phyloP scores from a whole-genome alignment of 2,888 invertebrate genomes.

The Crocallis elinguaria region DNA sequence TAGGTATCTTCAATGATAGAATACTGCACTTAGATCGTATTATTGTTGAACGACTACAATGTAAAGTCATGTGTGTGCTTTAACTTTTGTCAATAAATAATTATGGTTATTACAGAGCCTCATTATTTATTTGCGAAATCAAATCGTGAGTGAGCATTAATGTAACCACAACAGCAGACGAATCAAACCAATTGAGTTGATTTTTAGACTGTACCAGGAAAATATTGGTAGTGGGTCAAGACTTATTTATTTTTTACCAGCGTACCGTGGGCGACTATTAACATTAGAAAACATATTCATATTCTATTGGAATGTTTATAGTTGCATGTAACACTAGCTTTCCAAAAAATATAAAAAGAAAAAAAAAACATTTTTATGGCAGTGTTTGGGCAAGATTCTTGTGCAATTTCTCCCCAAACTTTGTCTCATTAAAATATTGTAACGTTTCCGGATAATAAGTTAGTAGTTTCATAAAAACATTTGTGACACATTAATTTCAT shows the following conservation, averaged over 20 bases:
- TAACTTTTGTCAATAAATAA: background rate
- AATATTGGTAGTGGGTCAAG: conserved; percentile 44
- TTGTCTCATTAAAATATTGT: conserved; percentile 11
- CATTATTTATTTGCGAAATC: conserved; percentile 3
- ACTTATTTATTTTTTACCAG: conserved; percentile 35
- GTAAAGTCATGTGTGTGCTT: background rate
- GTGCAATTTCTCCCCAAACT: conserved; percentile 7
- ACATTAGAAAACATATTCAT: conserved; percentile 20
- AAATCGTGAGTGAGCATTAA: conserved; percentile 14
- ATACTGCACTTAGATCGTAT: too few species aligned
- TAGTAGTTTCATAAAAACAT: conserved; percentile 9
- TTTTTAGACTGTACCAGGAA: conserved; percentile 43
- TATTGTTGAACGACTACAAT: background rate
- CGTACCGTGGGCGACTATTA: conserved; percentile 32
- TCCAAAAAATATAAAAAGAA: conserved; percentile 19
- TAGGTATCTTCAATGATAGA: too few species aligned
- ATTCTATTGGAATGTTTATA: conserved; percentile 25
- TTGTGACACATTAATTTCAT: conserved; percentile 6
- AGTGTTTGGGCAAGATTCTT: conserved; percentile 1
- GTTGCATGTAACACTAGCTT: conserved; percentile 19
- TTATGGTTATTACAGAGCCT: conserved; percentile 11
- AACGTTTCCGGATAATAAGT: conserved; percentile 17
- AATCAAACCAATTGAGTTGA: conserved; percentile 12
- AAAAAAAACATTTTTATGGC: conserved; percentile 14
- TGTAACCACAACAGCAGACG: conserved; percentile 13